phyloP scores from a whole-genome alignment of 2,888 invertebrate species.

The Machimus rusticus region DNA sequence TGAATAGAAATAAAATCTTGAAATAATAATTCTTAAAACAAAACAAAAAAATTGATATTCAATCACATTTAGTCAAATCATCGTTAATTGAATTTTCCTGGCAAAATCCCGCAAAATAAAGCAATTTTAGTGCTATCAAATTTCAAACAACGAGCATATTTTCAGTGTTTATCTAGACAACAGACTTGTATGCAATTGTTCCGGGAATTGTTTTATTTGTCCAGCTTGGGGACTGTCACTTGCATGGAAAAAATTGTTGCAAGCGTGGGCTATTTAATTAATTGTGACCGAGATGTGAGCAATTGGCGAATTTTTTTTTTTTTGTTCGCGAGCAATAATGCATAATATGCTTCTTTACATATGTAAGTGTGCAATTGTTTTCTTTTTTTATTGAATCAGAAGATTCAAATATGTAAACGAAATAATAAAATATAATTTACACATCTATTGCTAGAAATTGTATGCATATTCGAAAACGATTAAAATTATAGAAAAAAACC shows the following conservation, averaged over 20 bases:
- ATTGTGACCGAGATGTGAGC: background rate
- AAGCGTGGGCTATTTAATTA: background rate
- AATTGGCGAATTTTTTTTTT: background rate
- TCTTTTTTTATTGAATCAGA: background rate
- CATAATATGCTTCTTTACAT: background rate
- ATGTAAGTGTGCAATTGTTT: background rate
- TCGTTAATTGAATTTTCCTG: background rate
- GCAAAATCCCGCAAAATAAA: background rate
- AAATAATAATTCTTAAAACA: background rate
- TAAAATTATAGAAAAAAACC: background rate
- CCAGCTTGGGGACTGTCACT: background rate
- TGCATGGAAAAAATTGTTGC: background rate
- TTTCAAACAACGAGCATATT: background rate
- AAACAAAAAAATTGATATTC: background rate
- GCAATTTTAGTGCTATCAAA: background rate
- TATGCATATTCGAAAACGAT: background rate
- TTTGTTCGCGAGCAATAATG: background rate
- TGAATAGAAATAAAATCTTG: background rate
- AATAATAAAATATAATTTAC: background rate
- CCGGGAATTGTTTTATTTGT: background rate
- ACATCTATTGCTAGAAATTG: no score
- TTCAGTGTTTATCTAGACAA: background rate
- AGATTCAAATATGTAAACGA: background rate
- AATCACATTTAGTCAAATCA: background rate
- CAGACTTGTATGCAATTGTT: background rate